A percentile compares a stretch with the other conserved stretches of the same genome.
phyloP scores from a whole-genome alignment of 2,888 invertebrate species.

The Eristalis pertinax region DNA sequence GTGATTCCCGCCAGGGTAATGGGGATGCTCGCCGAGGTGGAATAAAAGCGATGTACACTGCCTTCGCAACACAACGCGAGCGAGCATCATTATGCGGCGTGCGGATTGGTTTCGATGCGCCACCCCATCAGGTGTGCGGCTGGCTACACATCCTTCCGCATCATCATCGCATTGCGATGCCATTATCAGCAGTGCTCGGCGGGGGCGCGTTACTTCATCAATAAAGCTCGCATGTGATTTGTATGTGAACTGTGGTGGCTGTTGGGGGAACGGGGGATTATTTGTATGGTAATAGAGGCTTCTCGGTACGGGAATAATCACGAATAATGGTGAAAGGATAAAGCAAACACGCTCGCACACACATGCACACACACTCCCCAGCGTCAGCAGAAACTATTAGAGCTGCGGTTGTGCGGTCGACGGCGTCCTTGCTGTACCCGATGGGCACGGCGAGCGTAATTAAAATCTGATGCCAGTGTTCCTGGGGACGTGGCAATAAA shows the following conservation, averaged over 20 bases:
- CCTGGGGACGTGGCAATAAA: slow-evolving; percentile 33
- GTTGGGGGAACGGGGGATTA: neutral
- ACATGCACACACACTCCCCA: neutral
- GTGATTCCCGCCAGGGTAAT: slow-evolving; percentile 32
- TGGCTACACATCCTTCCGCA: neutral
- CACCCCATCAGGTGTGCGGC: neutral
- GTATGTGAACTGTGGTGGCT: neutral
- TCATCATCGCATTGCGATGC: slow-evolving; percentile 2
- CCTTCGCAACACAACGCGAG: neutral
- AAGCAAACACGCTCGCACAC: neutral
- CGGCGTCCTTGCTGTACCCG: neutral
- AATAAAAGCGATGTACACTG: neutral
- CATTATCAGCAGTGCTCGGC: neutral
- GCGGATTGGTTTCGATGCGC: neutral
- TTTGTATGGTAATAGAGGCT: slow-evolving; percentile 2
- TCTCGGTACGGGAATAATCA: neutral
- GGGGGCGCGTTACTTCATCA: neutral
- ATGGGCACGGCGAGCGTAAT: slow-evolving; percentile 29
- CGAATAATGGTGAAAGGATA: neutral
- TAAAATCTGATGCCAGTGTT: slow-evolving; percentile 43
- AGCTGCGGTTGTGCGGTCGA: neutral
- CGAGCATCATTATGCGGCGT: slow-evolving; percentile 3
- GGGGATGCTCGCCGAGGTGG: slow-evolving; percentile 9
- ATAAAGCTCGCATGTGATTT: slow-evolving; percentile 4
- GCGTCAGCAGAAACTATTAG: neutral